Evolutionary conservation across 2,888 invertebrate species (phyloP), one percentile per base, ranked within the genome.

Genomic region (Vesta saturnalis): DNA sequence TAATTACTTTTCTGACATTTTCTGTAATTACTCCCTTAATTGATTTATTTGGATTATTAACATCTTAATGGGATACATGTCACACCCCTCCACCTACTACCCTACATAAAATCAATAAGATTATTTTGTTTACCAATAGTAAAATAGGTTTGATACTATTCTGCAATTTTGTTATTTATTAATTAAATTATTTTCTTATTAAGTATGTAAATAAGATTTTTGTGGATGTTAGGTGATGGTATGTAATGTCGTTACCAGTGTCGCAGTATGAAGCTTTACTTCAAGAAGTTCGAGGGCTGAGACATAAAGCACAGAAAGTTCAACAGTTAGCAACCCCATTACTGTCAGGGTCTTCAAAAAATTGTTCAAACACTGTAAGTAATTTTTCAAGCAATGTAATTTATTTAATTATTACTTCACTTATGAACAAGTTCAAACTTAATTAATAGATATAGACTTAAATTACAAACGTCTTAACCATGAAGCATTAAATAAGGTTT

Each of bases 231-330:
- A 79, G 77, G 77, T 76, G 74, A 74, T 76, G 72, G 73, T 73
- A 70, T 81, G 84, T 83, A 77, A 87, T 87, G 87, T 87, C 87
- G 80, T 83, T 88, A 78, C 88, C 88, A 73, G 88, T 88, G 77
- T 88, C 88, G 72, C 88, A 87, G 79, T 89, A 89, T 85, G 88
- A 89, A 83, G 88, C 88, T 77, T 83, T 89, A 77, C 84, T 88
- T 80, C 86, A 86, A 75, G 87, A 88, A 77, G 88, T 89, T 70
- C 86, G 88, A 72, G 86, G 85, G 74, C 83, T 89, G 77, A 87
- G 87, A 69, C 85, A 86, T 74, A 87, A 88, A 80, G 87, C 88
- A 59, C 86, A 87, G 73, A 86, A 86, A 67, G 85, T 88, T 65
- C 88, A 88, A 73, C 84, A 86, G 71, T 86, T 85, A 54, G 84